Base-by-base conservation (phyloP, 2,888 invertebrate genomes). In the Mythimna albipuncta region DNA sequence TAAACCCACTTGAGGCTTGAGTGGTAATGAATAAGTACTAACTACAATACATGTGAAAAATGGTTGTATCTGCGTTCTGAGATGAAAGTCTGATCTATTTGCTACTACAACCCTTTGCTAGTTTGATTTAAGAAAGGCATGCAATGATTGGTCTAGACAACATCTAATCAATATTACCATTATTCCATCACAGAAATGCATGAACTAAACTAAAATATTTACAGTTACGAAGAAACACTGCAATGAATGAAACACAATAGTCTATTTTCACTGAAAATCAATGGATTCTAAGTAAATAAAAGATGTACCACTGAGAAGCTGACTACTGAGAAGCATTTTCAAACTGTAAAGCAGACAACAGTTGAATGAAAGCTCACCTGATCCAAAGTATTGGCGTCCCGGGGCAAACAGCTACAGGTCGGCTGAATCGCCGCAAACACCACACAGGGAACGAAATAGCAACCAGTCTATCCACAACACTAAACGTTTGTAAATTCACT, bases 401-500 rank as follows among this genome's bases (percentile, higher is more conserved):
- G 83, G 77, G 79, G 58, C 38, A 73, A 65, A 75, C 72, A 75
- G 83, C 79, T 84, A 84, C 84, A 84, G 74, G 83, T 83, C 76
- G 79, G 82, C 84, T 75, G 81, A 70, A 78, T 70, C 70, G 83
- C 83, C 86, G 81, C 77, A 81, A 83, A 67, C 83, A 86, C 83
- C 84, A 86, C 88, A 84, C 86, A 81, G 85, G 85, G 83, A 82
- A 82, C 64, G 71, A 73, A 79, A 72, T 77, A 69, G 64, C 72
- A 67, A 78, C 21, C 58, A 87, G 89, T 91, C 88, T 89, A 75
- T 81, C 85, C 93, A 92, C 93, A 86, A 85, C 90, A 91, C 92
- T 89, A 85, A 85, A 85, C 47, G 80, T 86, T 75, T 75, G 79
- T 82, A 75, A 70, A 86, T 86, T 86, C 92, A 92, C 91, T 90